phyloP scores from a whole-genome alignment of 2,113 vertebrate genomes.

The Monopterus albus region DNA sequence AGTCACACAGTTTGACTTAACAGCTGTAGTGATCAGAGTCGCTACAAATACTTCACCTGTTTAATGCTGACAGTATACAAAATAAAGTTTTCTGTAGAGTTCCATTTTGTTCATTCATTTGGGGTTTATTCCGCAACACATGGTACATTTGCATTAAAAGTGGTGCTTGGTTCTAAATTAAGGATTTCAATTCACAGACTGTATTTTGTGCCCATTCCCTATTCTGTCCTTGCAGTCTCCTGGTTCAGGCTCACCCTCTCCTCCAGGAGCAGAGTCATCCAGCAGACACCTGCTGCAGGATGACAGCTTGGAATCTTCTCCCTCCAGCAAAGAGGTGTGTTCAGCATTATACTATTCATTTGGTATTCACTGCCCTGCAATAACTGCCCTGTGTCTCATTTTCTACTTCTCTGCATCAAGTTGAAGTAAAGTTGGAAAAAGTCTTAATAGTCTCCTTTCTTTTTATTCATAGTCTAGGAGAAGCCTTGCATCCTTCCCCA shows the following conservation, averaged over 20 bases:
- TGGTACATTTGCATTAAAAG: background rate
- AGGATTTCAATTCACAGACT: background rate
- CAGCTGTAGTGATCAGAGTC: too few relatives aligned
- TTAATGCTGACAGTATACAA: too few relatives aligned
- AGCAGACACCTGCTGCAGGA: conserved; percentile 85
- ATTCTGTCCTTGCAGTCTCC: conserved; percentile 83
- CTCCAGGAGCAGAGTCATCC: conserved; percentile 91
- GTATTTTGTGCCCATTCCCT: background rate
- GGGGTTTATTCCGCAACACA: too few relatives aligned
- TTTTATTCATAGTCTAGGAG: conserved; percentile 89
- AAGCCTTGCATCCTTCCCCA: conserved; percentile 95
- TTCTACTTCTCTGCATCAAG: background rate
- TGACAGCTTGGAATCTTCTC: conserved; percentile 84
- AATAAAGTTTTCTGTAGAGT: background rate
- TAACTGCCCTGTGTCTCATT: background rate
- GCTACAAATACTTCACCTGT: too few relatives aligned
- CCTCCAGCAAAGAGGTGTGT: conserved; percentile 89
- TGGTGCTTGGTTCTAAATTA: background rate
- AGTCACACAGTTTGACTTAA: too few relatives aligned
- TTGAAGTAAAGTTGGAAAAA: conserved; percentile 1
- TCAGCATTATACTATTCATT: background rate
- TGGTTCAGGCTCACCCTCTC: conserved; percentile 89
- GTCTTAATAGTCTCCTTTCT: conserved; percentile 58
- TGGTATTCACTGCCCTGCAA: background rate
- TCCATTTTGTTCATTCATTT: background rate